Conservation (phyloP, 1,140 invertebrate genomes). For the Drosophila hydei region DNA sequence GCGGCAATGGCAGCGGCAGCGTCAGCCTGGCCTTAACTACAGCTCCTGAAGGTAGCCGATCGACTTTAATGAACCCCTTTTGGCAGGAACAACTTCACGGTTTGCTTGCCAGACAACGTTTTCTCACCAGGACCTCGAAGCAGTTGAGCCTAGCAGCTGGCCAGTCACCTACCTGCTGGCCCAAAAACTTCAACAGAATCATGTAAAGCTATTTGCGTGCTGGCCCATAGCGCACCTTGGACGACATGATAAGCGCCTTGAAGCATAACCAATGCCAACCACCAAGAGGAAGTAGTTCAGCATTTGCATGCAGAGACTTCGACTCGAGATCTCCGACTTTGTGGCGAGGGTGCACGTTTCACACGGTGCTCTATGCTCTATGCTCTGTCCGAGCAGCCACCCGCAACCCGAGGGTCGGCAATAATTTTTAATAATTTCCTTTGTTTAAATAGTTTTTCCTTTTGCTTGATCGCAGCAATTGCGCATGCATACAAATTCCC, state of each 20-base stretch:
- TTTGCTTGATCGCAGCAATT: conserved; percentile 46
- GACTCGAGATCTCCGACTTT: conserved; percentile 25
- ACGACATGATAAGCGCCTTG: conserved; percentile 53
- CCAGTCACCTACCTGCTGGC: neutral
- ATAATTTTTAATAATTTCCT: conserved; percentile 83
- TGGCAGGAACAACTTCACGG: conserved; percentile 52
- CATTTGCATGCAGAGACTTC: conserved; percentile 49
- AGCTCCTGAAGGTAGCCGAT: conserved; percentile 7
- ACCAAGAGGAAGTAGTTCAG: conserved; percentile 47
- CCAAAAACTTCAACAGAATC: conserved; percentile 45
- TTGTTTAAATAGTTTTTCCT: conserved; percentile 81
- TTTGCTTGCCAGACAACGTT: conserved; percentile 47
- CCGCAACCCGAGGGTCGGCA: conserved; percentile 50
- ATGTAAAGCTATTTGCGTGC: conserved; percentile 59
- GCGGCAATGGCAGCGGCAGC: neutral
- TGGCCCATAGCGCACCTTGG: conserved; percentile 48
- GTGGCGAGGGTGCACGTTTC: conserved; percentile 70
- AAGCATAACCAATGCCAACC: conserved; percentile 63
- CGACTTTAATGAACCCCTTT: conserved; percentile 26
- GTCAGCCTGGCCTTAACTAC: neutral
- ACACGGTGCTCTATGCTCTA: conserved; percentile 60
- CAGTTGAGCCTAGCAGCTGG: conserved; percentile 39
- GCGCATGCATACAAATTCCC: conserved; percentile 70
- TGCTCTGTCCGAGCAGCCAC: conserved; percentile 3
- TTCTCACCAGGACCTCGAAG: conserved; percentile 46